Percentiles rank a stretch among this genome's conserved stretches.
These are phyloP conservation scores for Catocala nupta DNA, from an alignment of 2,888 invertebrate species.

Conservation along the genomic window DNA sequence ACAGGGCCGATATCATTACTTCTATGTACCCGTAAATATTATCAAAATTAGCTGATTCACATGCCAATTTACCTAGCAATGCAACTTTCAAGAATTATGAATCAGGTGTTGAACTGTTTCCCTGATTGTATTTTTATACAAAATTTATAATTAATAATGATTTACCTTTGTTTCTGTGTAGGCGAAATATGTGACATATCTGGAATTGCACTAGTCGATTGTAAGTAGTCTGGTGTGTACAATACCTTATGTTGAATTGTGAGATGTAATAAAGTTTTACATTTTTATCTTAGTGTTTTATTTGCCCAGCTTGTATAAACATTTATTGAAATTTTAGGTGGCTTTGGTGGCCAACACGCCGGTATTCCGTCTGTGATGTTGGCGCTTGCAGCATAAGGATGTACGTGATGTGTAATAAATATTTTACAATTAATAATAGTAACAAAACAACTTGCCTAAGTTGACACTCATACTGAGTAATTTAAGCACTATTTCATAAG, in stretches of 20 bases:
- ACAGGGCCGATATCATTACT: no score
- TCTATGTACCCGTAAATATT: no score
- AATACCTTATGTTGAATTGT: constrained; percentile 64
- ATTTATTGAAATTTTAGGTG: no score
- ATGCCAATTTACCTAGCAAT: not conserved
- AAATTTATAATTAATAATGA: constrained; percentile 24
- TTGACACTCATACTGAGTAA: no score
- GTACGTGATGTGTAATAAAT: no score
- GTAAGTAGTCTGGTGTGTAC: constrained; percentile 67
- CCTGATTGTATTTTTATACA: constrained; percentile 46
- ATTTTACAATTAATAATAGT: no score
- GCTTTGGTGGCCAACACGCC: no score
- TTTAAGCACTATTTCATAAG: no score
- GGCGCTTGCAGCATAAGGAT: no score
- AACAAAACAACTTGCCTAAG: no score
- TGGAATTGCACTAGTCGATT: constrained; percentile 76
- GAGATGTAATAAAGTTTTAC: constrained; percentile 80
- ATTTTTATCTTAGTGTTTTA: constrained; percentile 62
- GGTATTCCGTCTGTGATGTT: no score
- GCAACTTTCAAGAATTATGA: not conserved
- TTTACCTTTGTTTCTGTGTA: constrained; percentile 30
- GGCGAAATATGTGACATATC: constrained; percentile 62
- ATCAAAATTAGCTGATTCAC: not conserved
- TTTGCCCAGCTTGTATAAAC: not conserved
- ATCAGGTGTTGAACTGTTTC: constrained; percentile 32